Percentiles rank a stretch among this genome's conserved stretches.
These are phyloP conservation scores for Drosophila repletoides DNA, from an alignment of 1,140 invertebrate species.

Conservation along the genomic window DNA sequence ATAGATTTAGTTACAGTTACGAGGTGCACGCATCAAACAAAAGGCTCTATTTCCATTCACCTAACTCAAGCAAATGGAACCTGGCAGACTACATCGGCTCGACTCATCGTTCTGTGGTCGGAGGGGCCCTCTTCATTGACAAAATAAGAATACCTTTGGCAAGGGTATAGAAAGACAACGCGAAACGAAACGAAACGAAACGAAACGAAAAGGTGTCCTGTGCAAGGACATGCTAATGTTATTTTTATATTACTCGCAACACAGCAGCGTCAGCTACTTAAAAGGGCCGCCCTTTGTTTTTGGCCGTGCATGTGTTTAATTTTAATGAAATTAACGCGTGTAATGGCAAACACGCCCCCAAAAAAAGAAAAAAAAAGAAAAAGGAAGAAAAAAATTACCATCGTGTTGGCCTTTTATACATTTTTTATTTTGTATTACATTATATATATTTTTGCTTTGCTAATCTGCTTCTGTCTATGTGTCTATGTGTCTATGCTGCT, in stretches of 20 bases:
- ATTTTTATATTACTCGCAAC: slow-evolving; percentile 71
- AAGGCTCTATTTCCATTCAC: too few relatives aligned
- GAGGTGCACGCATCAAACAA: too few relatives aligned
- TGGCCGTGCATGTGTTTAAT: slow-evolving; percentile 77
- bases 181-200: slow-evolving; percentile 1
- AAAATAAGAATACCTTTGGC: too few relatives aligned
- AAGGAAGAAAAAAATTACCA: neutral
- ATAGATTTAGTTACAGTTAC: too few relatives aligned
- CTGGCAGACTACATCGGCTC: too few relatives aligned
- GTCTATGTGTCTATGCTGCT: slow-evolving; percentile 50
- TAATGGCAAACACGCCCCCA: slow-evolving; percentile 60
- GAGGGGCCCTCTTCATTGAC: too few relatives aligned
- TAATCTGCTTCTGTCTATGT: slow-evolving; percentile 25
- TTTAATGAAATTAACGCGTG: slow-evolving; percentile 81
- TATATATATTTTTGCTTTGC: slow-evolving; percentile 6
- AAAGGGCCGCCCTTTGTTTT: slow-evolving; percentile 63
- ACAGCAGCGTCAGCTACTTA: slow-evolving; percentile 48
- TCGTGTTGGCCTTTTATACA: slow-evolving; percentile 41
- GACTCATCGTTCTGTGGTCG: too few relatives aligned
- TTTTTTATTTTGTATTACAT: neutral
- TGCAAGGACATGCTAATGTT: slow-evolving; percentile 73
- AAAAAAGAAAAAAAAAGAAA: neutral
- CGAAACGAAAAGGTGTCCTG: slow-evolving; percentile 64
- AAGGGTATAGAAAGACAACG: neutral
- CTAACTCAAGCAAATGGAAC: too few relatives aligned